These are phyloP conservation scores for Brachyptera risi DNA, from an alignment of 2,888 invertebrate genomes.

Conservation along the genomic window DNA sequence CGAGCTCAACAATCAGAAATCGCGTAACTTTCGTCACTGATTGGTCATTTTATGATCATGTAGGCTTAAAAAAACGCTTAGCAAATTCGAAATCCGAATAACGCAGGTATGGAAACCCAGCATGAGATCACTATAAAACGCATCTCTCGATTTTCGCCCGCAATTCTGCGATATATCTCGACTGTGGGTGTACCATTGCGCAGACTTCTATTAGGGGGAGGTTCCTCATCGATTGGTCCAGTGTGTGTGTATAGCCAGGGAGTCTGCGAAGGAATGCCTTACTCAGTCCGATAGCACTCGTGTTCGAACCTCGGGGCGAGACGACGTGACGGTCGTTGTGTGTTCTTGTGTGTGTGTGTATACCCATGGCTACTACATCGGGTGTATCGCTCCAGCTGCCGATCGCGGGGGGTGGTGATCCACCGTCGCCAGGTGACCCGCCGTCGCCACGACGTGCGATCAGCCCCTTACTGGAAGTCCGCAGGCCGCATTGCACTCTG, in stretches of 20 bases:
- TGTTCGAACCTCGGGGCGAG: conserved; percentile 15
- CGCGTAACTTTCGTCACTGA: too few species aligned
- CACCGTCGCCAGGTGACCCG: conserved; percentile 13
- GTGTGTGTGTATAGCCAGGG: background rate
- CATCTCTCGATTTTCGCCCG: too few species aligned
- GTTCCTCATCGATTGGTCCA: conserved; percentile 7
- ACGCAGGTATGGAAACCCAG: too few species aligned
- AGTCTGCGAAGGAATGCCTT: background rate
- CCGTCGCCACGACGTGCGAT: conserved; percentile 53
- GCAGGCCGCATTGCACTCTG: conserved; percentile 67
- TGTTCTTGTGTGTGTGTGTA: conserved; percentile 31
- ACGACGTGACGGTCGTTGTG: too few species aligned
- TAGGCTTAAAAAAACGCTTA: too few species aligned
- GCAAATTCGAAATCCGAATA: too few species aligned
- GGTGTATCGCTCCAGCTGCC: conserved; percentile 21
- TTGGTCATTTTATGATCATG: too few species aligned
- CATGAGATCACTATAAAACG: too few species aligned
- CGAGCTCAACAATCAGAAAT: too few species aligned
- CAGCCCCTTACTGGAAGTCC: conserved; percentile 64
- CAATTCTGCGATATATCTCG: background rate
- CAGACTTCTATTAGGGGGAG: conserved; percentile 6
- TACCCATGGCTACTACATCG: conserved; percentile 26
- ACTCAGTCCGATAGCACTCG: conserved; percentile 17
- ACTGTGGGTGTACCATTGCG: background rate
- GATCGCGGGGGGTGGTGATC: background rate